These are phyloP conservation scores for Athalia circularis DNA, from an alignment of 2,888 invertebrate genomes.

Conservation along the genomic window DNA sequence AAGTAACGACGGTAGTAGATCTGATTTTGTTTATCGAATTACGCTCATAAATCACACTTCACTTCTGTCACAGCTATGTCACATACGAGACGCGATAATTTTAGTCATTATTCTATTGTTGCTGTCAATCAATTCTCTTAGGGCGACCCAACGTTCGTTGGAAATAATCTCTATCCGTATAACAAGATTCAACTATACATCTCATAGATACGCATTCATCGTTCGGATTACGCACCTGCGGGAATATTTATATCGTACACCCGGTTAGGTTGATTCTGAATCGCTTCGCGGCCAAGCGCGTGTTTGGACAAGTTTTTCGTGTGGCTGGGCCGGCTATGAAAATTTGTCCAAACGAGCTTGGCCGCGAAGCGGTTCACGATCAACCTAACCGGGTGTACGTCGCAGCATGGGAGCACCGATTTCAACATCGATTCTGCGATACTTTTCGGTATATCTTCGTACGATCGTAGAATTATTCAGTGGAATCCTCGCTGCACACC, in stretches of 20 bases:
- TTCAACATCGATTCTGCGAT: background rate
- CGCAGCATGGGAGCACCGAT: background rate
- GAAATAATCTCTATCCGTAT: conserved; percentile 10
- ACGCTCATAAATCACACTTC: background rate
- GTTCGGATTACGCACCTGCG: background rate
- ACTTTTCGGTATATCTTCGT: background rate
- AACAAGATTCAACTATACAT: conserved; percentile 1
- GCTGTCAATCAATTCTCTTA: conserved; percentile 38
- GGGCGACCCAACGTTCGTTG: conserved; percentile 4
- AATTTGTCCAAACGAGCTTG: too few relatives aligned
- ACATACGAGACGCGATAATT: background rate
- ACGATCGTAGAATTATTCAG: background rate
- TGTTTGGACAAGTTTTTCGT: too few relatives aligned
- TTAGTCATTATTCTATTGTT: conserved; percentile 37
- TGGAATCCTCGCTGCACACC: too few relatives aligned
- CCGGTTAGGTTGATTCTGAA: too few relatives aligned
- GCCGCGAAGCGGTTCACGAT: too few relatives aligned
- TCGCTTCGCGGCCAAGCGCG: too few relatives aligned
- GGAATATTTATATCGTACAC: background rate
- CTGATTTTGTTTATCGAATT: conserved; percentile 24
- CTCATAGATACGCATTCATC: background rate
- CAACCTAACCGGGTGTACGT: too few relatives aligned
- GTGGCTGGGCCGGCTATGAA: too few relatives aligned
- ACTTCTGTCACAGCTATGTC: background rate
- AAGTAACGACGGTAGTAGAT: conserved; percentile 5